A percentile compares a stretch with the other conserved stretches of the same genome.
Evolutionary conservation across 2,888 invertebrate species (phyloP).

Genomic region (Ischnus inquisitorius): DNA sequence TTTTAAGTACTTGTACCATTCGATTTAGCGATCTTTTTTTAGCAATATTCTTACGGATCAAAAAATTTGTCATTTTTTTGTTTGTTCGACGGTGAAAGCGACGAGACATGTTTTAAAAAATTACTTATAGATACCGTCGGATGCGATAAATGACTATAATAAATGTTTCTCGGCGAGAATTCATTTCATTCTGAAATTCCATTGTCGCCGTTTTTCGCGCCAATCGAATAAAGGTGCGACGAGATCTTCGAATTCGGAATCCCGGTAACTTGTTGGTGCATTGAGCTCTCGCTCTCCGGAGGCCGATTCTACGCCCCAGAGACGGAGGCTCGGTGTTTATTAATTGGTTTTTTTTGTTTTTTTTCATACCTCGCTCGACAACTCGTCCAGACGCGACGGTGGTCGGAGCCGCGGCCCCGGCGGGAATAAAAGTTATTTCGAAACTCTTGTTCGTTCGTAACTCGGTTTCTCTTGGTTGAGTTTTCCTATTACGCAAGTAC

Average conservation of each 20-base stretch:
- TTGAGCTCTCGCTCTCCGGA: background rate
- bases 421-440: slow-evolving; percentile 42
- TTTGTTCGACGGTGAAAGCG: no score
- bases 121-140: background rate
- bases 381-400: background rate
- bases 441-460: slow-evolving; percentile 33
- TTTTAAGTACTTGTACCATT: no score
- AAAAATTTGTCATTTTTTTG: no score
- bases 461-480: slow-evolving; percentile 28
- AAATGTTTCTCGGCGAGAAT: background rate
- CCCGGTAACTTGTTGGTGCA: slow-evolving; percentile 4
- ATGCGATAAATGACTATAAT: no score
- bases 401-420: slow-evolving; percentile 5
- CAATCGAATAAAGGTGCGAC: slow-evolving; percentile 28
- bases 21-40: no score
- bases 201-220: background rate
- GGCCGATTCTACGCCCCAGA: background rate
- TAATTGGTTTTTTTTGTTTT: slow-evolving; percentile 32
- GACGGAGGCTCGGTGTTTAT: slow-evolving; percentile 6
- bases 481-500: slow-evolving; percentile 13
- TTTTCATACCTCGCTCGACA: slow-evolving; percentile 20
- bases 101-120: no score
- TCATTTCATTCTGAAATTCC: background rate
- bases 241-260: slow-evolving; percentile 23
- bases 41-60: no score